Evolutionary conservation across 2,797 vertebrate species (phyloP).

Genomic region (Distichodus sexfasciatus): DNA sequence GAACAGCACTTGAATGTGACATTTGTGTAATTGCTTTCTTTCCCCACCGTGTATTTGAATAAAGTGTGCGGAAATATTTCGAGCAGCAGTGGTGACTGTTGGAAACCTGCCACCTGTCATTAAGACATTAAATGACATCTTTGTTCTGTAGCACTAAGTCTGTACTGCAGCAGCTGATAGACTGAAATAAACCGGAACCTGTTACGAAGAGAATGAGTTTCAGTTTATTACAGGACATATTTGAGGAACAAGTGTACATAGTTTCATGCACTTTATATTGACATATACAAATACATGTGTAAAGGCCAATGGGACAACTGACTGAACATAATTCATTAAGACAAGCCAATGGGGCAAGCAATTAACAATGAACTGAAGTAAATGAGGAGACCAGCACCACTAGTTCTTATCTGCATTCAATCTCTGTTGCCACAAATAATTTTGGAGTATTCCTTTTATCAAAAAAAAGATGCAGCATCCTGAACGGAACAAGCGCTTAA

Average conservation of each 20-base stretch:
- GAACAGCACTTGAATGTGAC: not conserved
- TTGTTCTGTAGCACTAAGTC: not conserved
- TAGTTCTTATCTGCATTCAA: no score
- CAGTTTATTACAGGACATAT: not conserved
- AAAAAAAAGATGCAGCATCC: no score
- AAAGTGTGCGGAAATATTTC: not conserved
- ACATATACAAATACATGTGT: not conserved
- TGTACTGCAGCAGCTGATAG: not conserved
- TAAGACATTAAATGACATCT: not conserved
- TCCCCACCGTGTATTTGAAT: constrained; percentile 8
- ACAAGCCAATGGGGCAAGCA: no score
- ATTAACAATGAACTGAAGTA: no score
- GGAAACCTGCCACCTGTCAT: not conserved
- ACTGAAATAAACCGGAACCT: not conserved
- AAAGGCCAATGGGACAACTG: no score
- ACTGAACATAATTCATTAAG: not conserved
- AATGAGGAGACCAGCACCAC: no score
- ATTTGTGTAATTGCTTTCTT: constrained; percentile 12
- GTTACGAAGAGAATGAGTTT: not conserved
- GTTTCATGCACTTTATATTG: not conserved
- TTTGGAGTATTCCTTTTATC: no score
- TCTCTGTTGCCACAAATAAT: no score
- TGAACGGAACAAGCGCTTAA: no score
- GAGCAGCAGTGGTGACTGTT: not conserved
- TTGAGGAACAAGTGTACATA: not conserved